These are phyloP conservation scores for Acarapis woodi DNA, from an alignment of 1,140 invertebrate species.

Conservation along the genomic window DNA sequence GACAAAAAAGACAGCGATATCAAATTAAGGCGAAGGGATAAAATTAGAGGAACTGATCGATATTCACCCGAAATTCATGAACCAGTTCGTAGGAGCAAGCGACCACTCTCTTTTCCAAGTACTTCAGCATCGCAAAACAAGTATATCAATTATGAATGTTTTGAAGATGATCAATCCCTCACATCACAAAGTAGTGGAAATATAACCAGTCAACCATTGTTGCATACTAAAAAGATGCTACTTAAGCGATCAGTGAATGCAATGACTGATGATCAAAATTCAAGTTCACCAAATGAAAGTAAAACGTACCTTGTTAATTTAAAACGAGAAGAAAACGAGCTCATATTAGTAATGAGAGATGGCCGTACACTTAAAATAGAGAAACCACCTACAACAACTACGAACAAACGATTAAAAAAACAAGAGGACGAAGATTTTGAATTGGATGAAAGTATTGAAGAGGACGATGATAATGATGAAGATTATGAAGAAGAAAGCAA, in stretches of 20 bases:
- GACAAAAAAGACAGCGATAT: background rate
- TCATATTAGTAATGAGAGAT: conserved; percentile 6
- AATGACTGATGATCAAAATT: too few relatives aligned
- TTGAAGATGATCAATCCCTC: background rate
- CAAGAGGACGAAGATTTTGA: background rate
- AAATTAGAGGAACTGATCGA: conserved; percentile 1
- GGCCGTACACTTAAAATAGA: conserved; percentile 5
- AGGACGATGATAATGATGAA: conserved; percentile 1
- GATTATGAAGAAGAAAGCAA: conserved; percentile 1
- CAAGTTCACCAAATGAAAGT: background rate
- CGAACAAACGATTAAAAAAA: background rate
- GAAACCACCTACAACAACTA: background rate
- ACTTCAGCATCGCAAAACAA: background rate
- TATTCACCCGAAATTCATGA: conserved; percentile 7
- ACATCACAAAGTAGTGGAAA: background rate
- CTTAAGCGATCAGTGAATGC: too few relatives aligned
- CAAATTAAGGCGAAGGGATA: conserved; percentile 6
- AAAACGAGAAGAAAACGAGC: background rate
- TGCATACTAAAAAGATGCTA: background rate
- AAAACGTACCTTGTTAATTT: background rate
- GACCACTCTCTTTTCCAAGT: background rate
- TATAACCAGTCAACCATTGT: too few relatives aligned
- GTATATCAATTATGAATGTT: background rate
- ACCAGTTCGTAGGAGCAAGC: background rate
- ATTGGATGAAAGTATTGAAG: conserved; percentile 4